Percentiles rank a stretch among this genome's conserved stretches.
These are phyloP conservation scores for Chauna torquata DNA, from an alignment of 2,113 vertebrate species.

Conservation along the genomic window DNA sequence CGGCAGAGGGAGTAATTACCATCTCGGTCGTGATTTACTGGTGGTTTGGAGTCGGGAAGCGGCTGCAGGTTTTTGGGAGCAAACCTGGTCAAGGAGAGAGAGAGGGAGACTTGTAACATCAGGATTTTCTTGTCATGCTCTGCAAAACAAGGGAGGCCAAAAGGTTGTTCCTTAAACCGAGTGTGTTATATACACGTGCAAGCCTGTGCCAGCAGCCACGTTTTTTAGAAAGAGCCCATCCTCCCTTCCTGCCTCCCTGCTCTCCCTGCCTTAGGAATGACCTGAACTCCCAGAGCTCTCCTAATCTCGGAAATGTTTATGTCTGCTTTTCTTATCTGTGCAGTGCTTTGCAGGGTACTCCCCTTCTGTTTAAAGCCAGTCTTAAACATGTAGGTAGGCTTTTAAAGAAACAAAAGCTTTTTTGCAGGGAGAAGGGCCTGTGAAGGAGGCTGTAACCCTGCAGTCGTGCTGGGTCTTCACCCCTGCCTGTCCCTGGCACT, in stretches of 20 bases:
- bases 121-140: not conserved
- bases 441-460: not conserved
- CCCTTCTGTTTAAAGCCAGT: not conserved
- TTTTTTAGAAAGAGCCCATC: not conserved
- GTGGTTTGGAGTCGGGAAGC: not conserved
- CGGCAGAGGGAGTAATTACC: not conserved
- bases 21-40: not conserved
- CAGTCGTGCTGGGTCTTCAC: too few species aligned
- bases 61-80: not conserved
- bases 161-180: not conserved
- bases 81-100: conserved; percentile 29
- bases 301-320: not conserved
- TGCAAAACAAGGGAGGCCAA: not conserved
- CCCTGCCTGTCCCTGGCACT: not conserved
- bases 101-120: not conserved
- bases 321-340: not conserved
- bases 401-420: not conserved
- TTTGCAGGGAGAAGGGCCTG: not conserved
- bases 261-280: not conserved
- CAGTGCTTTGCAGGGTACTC: not conserved
- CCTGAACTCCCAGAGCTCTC: not conserved
- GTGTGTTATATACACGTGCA: accelerated
- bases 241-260: not conserved
- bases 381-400: not conserved
- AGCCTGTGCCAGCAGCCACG: not conserved